Evolutionary conservation across 2,113 vertebrate genomes (phyloP).

Genomic region (Saguinus midas): DNA sequence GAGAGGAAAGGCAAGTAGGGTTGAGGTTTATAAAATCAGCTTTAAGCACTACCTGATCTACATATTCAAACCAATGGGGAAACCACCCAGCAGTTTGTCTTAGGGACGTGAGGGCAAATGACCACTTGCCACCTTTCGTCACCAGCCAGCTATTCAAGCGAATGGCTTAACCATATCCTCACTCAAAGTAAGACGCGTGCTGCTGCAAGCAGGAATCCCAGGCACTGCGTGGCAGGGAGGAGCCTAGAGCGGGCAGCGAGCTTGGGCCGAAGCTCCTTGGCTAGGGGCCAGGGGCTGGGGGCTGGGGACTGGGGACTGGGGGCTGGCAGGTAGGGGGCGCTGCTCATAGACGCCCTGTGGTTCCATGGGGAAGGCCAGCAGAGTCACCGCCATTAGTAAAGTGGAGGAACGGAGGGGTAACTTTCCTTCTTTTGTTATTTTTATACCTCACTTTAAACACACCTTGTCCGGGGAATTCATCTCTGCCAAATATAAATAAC

Average conservation of each 20-base stretch:
- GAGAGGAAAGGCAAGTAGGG: background rate
- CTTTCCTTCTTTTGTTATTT: background rate
- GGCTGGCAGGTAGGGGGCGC: rapidly evolving
- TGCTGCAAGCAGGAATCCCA: background rate
- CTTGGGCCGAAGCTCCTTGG: too few species aligned
- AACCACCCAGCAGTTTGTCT: background rate
- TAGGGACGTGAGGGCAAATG: background rate
- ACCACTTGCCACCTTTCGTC: background rate
- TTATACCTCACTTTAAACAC: slow-evolving; percentile 56
- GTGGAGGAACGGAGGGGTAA: background rate
- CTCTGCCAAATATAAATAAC: slow-evolving; percentile 92
- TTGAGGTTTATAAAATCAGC: background rate
- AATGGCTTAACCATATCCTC: background rate
- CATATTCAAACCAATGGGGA: background rate
- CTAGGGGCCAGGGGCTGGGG: rapidly evolving
- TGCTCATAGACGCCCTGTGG: background rate
- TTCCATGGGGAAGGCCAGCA: background rate
- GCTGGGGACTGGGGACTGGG: rapidly evolving
- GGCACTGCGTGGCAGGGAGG: background rate
- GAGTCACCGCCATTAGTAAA: background rate
- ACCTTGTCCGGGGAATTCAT: slow-evolving; percentile 92
- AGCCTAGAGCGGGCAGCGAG: background rate
- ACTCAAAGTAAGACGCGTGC: background rate
- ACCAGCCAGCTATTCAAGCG: rapidly evolving
- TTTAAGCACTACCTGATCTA: background rate